Conservation (phyloP, 2,797 vertebrate genomes). For the Podarcis siculus region DNA sequence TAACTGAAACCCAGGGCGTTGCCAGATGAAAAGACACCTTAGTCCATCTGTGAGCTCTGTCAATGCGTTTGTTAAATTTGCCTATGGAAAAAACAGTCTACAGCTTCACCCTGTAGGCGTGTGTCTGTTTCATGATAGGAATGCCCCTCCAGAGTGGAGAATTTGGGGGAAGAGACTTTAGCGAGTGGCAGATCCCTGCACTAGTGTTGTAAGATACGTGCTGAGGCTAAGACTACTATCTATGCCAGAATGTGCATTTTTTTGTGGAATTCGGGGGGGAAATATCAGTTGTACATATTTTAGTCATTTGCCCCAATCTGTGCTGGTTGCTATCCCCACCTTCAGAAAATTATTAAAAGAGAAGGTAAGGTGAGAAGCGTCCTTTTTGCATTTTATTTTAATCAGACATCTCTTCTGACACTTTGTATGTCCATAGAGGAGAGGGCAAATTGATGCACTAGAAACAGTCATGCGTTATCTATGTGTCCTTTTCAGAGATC, state of each 20-base stretch:
- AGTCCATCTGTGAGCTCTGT: too few relatives aligned
- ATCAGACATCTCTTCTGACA: background rate
- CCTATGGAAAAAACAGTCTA: too few relatives aligned
- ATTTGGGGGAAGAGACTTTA: background rate
- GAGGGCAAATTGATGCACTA: too few relatives aligned
- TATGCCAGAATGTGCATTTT: too few relatives aligned
- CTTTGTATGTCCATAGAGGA: background rate
- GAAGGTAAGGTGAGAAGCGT: background rate
- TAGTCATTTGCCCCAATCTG: background rate
- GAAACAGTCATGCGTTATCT: background rate
- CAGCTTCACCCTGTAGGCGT: too few relatives aligned
- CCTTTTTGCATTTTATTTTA: background rate
- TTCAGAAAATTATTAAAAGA: background rate
- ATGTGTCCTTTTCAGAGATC: conserved; percentile 81
- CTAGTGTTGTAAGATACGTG: too few relatives aligned
- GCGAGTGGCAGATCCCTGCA: too few relatives aligned
- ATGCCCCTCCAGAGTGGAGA: background rate
- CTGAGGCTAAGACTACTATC: too few relatives aligned
- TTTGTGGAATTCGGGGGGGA: too few relatives aligned
- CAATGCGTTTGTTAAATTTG: too few relatives aligned
- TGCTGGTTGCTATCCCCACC: background rate
- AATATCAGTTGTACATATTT: background rate
- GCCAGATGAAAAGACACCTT: too few relatives aligned
- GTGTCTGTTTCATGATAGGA: too few relatives aligned
- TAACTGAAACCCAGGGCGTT: background rate